Evolutionary conservation across 2,797 vertebrate species (phyloP).

Genomic region (Neosilurus mollespiculum): DNA sequence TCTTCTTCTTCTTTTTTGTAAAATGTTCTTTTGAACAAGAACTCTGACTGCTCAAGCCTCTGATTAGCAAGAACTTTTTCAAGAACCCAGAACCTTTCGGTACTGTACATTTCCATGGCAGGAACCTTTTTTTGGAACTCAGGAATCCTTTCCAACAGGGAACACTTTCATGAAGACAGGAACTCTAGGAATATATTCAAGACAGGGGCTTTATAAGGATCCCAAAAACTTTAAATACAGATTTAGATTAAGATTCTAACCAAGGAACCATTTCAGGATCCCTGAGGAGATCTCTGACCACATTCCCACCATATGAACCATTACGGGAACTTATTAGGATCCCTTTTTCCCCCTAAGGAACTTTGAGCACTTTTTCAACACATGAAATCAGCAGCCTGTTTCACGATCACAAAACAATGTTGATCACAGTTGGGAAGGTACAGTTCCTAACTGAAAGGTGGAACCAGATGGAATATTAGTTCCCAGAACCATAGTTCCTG

Average conservation of each 20-base stretch:
- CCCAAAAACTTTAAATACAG: background rate
- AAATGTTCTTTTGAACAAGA: too few relatives aligned
- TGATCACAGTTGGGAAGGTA: background rate
- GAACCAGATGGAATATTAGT: background rate
- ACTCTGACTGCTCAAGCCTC: background rate
- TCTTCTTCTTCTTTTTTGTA: too few relatives aligned
- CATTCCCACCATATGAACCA: background rate
- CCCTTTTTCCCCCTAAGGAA: too few relatives aligned
- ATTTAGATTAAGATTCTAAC: background rate
- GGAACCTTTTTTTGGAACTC: too few relatives aligned
- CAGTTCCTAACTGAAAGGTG: background rate
- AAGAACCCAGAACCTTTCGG: background rate
- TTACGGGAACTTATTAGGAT: background rate
- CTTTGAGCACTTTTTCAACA: background rate
- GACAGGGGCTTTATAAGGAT: background rate
- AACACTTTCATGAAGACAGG: background rate
- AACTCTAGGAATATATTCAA: background rate
- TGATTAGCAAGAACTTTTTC: background rate
- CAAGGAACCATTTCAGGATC: background rate
- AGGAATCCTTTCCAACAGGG: background rate
- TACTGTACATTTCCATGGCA: too few relatives aligned
- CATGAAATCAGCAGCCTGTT: too few relatives aligned
- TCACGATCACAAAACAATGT: background rate
- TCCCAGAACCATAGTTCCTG: background rate
- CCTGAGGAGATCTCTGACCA: background rate